Percentiles rank a stretch among this genome's conserved stretches.
Evolutionary conservation across 1,140 invertebrate species (phyloP).

Genomic region (Procambarus clarkii): DNA sequence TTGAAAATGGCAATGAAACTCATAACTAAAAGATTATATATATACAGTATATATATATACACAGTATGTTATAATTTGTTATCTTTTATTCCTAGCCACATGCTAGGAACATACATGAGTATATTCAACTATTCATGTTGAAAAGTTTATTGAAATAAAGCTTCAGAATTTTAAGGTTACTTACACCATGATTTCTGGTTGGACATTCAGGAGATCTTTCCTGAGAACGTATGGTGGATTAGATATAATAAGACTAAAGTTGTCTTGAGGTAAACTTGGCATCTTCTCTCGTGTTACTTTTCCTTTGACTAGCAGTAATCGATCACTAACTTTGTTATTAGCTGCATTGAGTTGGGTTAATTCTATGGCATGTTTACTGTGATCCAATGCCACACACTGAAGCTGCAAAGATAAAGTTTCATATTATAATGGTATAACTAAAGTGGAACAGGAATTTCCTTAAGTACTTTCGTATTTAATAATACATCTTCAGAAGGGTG

Average conservation of each 20-base stretch:
- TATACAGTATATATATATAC: no score
- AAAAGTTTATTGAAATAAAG: no score
- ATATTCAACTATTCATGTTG: no score
- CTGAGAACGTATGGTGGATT: constrained; percentile 83
- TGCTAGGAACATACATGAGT: no score
- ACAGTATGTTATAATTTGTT: no score
- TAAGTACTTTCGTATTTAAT: no score
- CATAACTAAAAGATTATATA: no score
- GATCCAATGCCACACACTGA: constrained; percentile 79
- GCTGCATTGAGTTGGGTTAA: constrained; percentile 80
- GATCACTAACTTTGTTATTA: constrained; percentile 76
- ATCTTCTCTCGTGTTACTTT: constrained; percentile 76
- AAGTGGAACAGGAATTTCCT: no score
- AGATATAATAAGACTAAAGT: constrained; percentile 81
- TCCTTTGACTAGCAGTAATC: constrained; percentile 77
- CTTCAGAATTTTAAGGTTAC: constrained; percentile 45
- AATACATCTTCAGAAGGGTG: no score
- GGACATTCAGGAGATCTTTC: constrained; percentile 77
- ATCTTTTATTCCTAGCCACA: no score
- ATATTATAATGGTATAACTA: no score
- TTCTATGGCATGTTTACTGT: constrained; percentile 79
- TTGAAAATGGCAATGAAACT: no score
- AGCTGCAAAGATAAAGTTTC: constrained; percentile 45
- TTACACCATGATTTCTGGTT: constrained; percentile 81
- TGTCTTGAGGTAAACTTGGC: constrained; percentile 60